These are phyloP conservation scores for Myathropa florea DNA, from an alignment of 2,888 invertebrate genomes.

Conservation along the genomic window DNA sequence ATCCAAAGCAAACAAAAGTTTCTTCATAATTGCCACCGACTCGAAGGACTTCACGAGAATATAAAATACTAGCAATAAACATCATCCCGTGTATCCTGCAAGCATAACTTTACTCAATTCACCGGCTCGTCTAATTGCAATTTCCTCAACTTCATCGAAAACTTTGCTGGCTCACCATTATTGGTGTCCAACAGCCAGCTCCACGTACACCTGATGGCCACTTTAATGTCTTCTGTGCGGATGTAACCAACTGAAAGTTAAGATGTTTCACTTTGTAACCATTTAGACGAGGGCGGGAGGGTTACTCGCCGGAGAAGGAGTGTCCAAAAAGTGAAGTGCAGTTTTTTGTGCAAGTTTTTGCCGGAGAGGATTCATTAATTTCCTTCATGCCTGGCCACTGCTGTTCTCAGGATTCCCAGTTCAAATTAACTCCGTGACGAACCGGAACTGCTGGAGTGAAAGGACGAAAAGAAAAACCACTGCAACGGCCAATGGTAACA, in stretches of 20 bases:
- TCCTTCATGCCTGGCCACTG: slow-evolving; percentile 25
- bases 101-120: slow-evolving; percentile 43
- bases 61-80: background rate
- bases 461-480: background rate
- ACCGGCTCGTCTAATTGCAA: slow-evolving; percentile 43
- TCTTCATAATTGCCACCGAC: background rate
- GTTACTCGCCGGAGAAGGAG: background rate
- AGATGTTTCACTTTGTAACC: slow-evolving; percentile 62
- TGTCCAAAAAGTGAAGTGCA: background rate
- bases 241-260: slow-evolving; percentile 46
- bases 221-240: slow-evolving; percentile 23
- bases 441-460: background rate
- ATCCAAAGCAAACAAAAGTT: background rate
- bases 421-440: slow-evolving; percentile 48
- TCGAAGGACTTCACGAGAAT: background rate
- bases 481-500: slow-evolving; percentile 8
- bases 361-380: slow-evolving; percentile 38
- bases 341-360: background rate
- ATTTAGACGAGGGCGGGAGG: slow-evolving; percentile 3
- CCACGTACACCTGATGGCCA: slow-evolving; percentile 12
- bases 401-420: slow-evolving; percentile 24
- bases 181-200: slow-evolving; percentile 1
- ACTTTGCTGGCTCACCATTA: background rate
- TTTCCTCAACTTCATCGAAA: slow-evolving; percentile 13
- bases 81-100: background rate